Conservation (phyloP, 2,113 vertebrate species). For the Percina caprodes region DNA sequence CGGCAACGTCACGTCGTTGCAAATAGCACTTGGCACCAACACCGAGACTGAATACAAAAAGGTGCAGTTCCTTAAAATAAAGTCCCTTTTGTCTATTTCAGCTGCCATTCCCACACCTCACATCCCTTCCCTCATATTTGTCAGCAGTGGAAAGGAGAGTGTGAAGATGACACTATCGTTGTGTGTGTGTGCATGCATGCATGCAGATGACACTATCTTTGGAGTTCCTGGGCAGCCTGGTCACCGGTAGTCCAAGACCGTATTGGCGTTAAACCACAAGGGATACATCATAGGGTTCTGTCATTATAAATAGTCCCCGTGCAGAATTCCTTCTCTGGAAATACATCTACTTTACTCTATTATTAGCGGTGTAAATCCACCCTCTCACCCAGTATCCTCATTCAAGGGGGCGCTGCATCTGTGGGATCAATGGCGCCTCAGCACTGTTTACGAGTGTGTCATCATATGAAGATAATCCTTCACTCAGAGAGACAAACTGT, state of each 20-base stretch:
- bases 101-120: constrained; percentile 1
- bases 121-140: neutral
- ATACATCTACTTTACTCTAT: constrained; percentile 66
- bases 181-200: neutral
- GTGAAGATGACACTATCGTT: constrained; percentile 42
- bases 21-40: neutral
- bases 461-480: constrained; percentile 68
- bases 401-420: neutral
- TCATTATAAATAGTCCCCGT: constrained; percentile 68
- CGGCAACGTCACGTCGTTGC: constrained; percentile 8
- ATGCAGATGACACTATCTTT: constrained; percentile 37
- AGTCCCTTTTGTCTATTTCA: constrained; percentile 26
- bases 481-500: constrained; percentile 54
- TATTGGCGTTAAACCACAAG: constrained; percentile 29
- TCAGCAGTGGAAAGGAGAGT: constrained; percentile 16
- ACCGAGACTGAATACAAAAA: constrained; percentile 8
- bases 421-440: constrained; percentile 30
- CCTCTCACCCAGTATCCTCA: constrained; percentile 40
- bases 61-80: constrained; percentile 18
- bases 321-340: constrained; percentile 70
- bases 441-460: constrained; percentile 71
- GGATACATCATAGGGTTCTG: constrained; percentile 56
- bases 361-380: constrained; percentile 71
- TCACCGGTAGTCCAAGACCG: constrained; percentile 17
- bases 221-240: constrained; percentile 1